These are phyloP conservation scores for Girardinichthys multiradiatus DNA, from an alignment of 2,113 vertebrate species.

Conservation along the genomic window DNA sequence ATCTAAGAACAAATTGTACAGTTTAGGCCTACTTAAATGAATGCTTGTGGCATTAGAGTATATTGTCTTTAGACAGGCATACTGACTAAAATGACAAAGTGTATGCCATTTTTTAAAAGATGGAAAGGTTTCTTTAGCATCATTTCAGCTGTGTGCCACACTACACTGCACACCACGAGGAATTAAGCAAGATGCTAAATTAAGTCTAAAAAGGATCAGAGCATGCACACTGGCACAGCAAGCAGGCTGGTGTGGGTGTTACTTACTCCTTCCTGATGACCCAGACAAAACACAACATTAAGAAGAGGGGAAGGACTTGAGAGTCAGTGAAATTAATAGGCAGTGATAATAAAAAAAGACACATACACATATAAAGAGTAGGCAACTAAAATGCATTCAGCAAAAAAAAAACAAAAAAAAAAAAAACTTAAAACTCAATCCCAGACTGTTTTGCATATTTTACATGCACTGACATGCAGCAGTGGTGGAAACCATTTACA, in stretches of 20 bases:
- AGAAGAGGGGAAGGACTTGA: slow-evolving; percentile 74
- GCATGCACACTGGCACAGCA: slow-evolving; percentile 87
- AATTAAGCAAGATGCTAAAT: slow-evolving; percentile 56
- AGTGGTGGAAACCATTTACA: background rate
- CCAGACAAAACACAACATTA: slow-evolving; percentile 84
- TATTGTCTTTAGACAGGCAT: background rate
- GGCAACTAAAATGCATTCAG: slow-evolving; percentile 21
- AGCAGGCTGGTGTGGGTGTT: slow-evolving; percentile 76
- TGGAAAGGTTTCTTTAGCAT: slow-evolving; percentile 36
- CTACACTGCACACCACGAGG: slow-evolving; percentile 49
- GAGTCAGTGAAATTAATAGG: slow-evolving; percentile 66
- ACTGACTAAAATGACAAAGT: slow-evolving; percentile 2
- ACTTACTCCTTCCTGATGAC: slow-evolving; percentile 94
- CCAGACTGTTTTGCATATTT: background rate
- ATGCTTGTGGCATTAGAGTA: background rate
- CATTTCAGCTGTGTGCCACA: slow-evolving; percentile 19
- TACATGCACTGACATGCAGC: slow-evolving; percentile 24
- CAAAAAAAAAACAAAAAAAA: slow-evolving; percentile 14
- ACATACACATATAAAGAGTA: slow-evolving; percentile 26
- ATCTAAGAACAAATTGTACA: background rate
- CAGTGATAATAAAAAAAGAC: slow-evolving; percentile 52
- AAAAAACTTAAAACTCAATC: slow-evolving; percentile 4
- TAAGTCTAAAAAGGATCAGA: slow-evolving; percentile 69
- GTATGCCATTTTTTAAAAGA: background rate
- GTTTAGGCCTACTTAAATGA: background rate